Evolutionary conservation across 2,888 invertebrate genomes (phyloP).

Genomic region (Dugesia japonica): DNA sequence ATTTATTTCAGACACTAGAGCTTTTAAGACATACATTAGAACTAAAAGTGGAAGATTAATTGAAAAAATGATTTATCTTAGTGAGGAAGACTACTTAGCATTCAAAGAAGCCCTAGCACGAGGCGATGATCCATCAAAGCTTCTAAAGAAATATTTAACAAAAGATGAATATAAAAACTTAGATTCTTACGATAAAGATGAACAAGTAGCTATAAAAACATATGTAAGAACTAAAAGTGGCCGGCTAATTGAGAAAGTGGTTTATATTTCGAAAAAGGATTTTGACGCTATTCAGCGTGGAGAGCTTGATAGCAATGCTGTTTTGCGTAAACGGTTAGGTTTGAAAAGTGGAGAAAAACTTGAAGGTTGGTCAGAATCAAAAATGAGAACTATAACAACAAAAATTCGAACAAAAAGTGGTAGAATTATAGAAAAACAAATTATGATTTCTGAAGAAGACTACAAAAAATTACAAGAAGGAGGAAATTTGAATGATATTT

Average conservation of each 20-base stretch:
- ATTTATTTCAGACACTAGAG: conserved; percentile 37
- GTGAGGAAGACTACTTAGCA: conserved; percentile 38
- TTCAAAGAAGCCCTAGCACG: conserved; percentile 28
- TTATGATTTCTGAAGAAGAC: conserved; percentile 44
- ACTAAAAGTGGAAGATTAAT: conserved; percentile 38
- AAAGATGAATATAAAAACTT: conserved; percentile 42
- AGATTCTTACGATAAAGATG: conserved; percentile 45
- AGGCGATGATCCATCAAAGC: conserved; percentile 26
- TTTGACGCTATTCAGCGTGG: conserved; percentile 43
- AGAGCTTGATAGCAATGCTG: conserved; percentile 38
- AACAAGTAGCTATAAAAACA: conserved; percentile 44
- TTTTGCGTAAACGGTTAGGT: conserved; percentile 40
- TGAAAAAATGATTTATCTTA: conserved; percentile 38
- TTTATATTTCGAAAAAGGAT: conserved; percentile 44
- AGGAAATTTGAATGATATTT: conserved; percentile 37
- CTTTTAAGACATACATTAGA: conserved; percentile 39
- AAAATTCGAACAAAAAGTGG: conserved; percentile 46
- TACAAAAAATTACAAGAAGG: conserved; percentile 39
- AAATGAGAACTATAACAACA: conserved; percentile 44
- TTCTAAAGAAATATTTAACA: conserved; percentile 40
- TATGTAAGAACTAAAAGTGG: conserved; percentile 46
- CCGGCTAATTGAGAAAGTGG: conserved; percentile 41
- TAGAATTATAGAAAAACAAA: conserved; percentile 42
- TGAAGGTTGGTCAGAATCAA: conserved; percentile 45
- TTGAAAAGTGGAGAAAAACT: conserved; percentile 40